Evolutionary conservation across 2,888 invertebrate genomes (phyloP).

Genomic region (Bembecia ichneumoniformis): DNA sequence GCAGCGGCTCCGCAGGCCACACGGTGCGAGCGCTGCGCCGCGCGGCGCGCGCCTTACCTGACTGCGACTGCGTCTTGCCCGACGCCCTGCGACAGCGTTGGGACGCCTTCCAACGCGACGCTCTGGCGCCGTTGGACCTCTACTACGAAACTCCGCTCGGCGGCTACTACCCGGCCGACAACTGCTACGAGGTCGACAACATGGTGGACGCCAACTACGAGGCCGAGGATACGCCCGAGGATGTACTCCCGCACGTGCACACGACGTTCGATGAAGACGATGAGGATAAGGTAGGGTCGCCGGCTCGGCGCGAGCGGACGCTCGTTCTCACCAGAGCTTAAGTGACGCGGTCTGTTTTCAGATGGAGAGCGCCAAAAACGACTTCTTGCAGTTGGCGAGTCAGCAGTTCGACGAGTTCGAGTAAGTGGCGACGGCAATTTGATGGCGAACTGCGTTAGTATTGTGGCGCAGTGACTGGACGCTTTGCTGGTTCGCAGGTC

Average conservation of each 20-base stretch:
- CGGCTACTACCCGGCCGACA: slow-evolving; percentile 50
- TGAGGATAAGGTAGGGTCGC: slow-evolving; percentile 18
- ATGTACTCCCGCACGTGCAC: background rate
- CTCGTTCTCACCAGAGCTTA: too few species aligned
- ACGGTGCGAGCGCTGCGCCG: slow-evolving; percentile 15
- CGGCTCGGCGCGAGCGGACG: too few species aligned
- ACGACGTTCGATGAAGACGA: slow-evolving; percentile 12
- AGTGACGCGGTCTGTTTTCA: too few species aligned
- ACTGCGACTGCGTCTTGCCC: slow-evolving; percentile 6
- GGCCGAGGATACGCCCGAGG: slow-evolving; percentile 13
- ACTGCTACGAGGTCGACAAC: slow-evolving; percentile 39
- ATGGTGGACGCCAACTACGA: slow-evolving; percentile 31
- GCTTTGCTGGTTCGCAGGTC: too few species aligned
- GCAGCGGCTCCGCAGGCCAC: slow-evolving; percentile 23
- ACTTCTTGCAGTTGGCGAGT: slow-evolving; percentile 37
- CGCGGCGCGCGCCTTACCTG: slow-evolving; percentile 6
- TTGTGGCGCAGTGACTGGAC: too few species aligned
- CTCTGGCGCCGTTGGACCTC: slow-evolving; percentile 28
- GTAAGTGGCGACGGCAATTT: too few species aligned
- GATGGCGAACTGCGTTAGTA: too few species aligned
- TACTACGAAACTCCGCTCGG: slow-evolving; percentile 50
- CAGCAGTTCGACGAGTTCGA: slow-evolving; percentile 36
- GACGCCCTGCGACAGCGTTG: slow-evolving; percentile 21
- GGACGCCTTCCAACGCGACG: slow-evolving; percentile 22
- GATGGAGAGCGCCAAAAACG: slow-evolving; percentile 23